Evolutionary conservation across 2,888 invertebrate genomes (phyloP), one percentile per base, ranked within the genome.

Genomic region (Phengaris alcon): DNA sequence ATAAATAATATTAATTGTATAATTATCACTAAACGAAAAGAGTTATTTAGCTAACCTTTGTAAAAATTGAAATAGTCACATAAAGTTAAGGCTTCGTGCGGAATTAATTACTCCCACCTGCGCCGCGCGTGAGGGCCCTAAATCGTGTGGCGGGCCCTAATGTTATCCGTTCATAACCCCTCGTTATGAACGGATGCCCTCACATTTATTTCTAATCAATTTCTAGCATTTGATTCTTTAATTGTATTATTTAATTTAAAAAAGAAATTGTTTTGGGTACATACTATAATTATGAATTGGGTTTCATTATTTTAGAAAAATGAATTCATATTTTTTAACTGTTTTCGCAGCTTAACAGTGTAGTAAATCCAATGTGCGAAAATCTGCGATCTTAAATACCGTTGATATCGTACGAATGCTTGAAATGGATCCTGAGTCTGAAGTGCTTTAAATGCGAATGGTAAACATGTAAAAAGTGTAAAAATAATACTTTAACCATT

Each of bases 41-140:
- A 64, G 22, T 64, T 44, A 64, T 64, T 55, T 5, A 6, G 10
- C 6, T 64, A 64, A 64, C 64, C 64, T 64, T 64, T 44, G 52
- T 52, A 52, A 52, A 35, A 64, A 64, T 12, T 13, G 10, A 44
- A 64, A 44, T 64, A 13, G 35, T 35, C 64, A 35, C 35, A 64
- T 44, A 64, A 64, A 35, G 52, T 52, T 64, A 6, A 64, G 35
- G 35, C 64, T 64, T 13, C 64, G 64, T 64, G 64, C 13, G 13
- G 35, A 64, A 64, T 64, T 64, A 64, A 64, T 64, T 64, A 13
- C 35, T 35, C 64, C 12, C 64, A 64, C 64, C 57, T 57, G 64
- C 64, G 64, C 10, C 64, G 64, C 44, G 35, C 64, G 35, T 64
- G 64, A 35, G 64, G 59, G 35, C 64, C 35, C 10, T 64, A 64